Evolutionary conservation across 2,888 invertebrate genomes (phyloP), one percentile per base, ranked within the genome.

Genomic region (Erynnis tages): DNA sequence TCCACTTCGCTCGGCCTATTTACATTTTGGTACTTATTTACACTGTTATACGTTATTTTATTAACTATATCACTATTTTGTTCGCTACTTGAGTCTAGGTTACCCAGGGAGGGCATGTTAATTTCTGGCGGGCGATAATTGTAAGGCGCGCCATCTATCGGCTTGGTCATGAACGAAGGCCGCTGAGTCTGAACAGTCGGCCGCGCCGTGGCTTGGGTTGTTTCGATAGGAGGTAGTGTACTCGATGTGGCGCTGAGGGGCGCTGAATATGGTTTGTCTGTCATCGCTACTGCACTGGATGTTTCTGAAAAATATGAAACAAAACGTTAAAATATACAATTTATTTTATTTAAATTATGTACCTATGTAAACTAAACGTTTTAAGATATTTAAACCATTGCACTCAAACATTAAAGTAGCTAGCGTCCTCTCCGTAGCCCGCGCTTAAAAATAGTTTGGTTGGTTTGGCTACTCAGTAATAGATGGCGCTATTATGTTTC

Each of bases 11-110:
- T 82, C 72, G 88, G 88, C 75, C 82, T 87, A 87, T 88, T 82
- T 86, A 86, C 82, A 87, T 84, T 88, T 87, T 89, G 89, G 82
- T 88, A 87, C 78, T 86, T 89, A 89, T 89, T 87, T 85, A 89
- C 85, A 89, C 76, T 87, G 86, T 78, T 87, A 87, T 87, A 88
- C 65, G 82, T 74, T 83, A 87, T 77, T 88, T 88, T 89, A 88
- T 87, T 77, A 83, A 82, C 86, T 89, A 89, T 85, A 89, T 89
- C 88, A 89, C 88, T 87, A 82, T 86, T 86, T 82, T 87, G 84
- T 82, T 86, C 87, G 82, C 79, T 85, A 84, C 76, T 84, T 74
- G 85, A 76, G 71, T 79, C 85, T 86, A 86, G 73, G 73, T 78
- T 85, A 71, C 76, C 82, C 79, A 85, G 67, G 57, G 82, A 79